Percentiles rank a stretch among this genome's conserved stretches.
Evolutionary conservation across 2,888 invertebrate species (phyloP).

Genomic region (Timema podura): DNA sequence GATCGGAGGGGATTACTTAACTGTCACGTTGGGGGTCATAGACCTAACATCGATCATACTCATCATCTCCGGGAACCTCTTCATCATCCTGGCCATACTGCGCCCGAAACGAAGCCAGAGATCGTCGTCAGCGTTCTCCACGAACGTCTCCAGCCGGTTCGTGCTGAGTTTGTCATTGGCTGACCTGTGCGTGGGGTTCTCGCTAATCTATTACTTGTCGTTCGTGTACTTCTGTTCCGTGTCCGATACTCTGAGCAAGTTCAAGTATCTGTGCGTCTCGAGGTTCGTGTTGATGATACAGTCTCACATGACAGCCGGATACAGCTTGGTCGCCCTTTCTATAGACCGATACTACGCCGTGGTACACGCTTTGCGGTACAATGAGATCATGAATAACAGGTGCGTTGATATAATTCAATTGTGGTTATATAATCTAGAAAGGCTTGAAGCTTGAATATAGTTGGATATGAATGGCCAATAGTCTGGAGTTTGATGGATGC

Average conservation of each 20-base stretch:
- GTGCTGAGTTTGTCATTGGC: conserved; percentile 27
- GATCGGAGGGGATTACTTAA: too few species aligned
- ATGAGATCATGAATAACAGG: conserved; percentile 23
- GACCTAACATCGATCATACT: too few species aligned
- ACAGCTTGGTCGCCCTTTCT: conserved; percentile 24
- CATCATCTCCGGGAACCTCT: too few species aligned
- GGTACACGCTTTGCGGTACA: conserved; percentile 28
- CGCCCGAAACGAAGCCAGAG: too few species aligned
- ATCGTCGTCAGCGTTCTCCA: too few species aligned
- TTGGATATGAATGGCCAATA: too few species aligned
- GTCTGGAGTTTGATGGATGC: too few species aligned
- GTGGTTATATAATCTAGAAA: too few species aligned
- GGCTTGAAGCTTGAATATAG: too few species aligned
- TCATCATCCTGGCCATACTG: too few species aligned
- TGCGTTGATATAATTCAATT: too few species aligned
- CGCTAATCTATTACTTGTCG: conserved; percentile 24
- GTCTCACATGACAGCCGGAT: conserved; percentile 22
- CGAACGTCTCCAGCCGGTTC: conserved; percentile 16
- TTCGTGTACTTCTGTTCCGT: conserved; percentile 28
- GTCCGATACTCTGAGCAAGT: not conserved
- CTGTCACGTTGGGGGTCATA: too few species aligned
- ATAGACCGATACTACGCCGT: conserved; percentile 29
- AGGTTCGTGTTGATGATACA: conserved; percentile 23
- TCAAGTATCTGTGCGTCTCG: conserved; percentile 18
- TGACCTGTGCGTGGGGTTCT: conserved; percentile 26